Conservation (phyloP, 1,140 invertebrate species). For the Acromyrmex echinatior region DNA sequence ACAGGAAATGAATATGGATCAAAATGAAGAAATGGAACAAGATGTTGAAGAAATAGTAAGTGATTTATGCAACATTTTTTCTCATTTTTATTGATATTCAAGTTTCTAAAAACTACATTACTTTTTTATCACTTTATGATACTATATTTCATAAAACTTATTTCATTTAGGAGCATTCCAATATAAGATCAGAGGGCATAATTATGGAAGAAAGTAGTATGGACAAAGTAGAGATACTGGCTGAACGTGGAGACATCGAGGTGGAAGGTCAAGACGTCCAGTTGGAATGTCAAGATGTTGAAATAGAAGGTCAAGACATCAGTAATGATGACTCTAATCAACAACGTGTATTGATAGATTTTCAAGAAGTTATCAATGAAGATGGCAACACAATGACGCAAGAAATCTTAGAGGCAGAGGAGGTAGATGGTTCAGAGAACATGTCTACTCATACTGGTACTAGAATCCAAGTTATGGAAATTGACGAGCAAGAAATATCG, state of each 20-base stretch:
- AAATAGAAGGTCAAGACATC: slow-evolving; percentile 64
- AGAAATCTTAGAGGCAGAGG: slow-evolving; percentile 74
- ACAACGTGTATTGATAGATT: slow-evolving; percentile 74
- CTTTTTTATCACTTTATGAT: background rate
- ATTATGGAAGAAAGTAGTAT: slow-evolving; percentile 71
- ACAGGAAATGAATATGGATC: slow-evolving; percentile 61
- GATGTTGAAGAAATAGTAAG: slow-evolving; percentile 75
- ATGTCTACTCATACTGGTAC: slow-evolving; percentile 55
- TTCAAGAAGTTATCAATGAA: slow-evolving; percentile 72
- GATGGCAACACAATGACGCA: slow-evolving; percentile 69
- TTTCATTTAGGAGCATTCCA: slow-evolving; percentile 51
- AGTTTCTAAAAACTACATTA: background rate
- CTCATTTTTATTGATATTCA: background rate
- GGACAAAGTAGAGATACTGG: slow-evolving; percentile 71
- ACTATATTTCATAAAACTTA: background rate
- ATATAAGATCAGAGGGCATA: slow-evolving; percentile 59
- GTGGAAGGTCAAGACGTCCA: slow-evolving; percentile 64
- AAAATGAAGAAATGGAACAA: slow-evolving; percentile 67
- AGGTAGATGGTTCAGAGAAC: slow-evolving; percentile 64
- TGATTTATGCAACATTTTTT: slow-evolving; percentile 7
- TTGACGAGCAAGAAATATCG: slow-evolving; percentile 71
- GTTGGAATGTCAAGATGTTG: slow-evolving; percentile 63
- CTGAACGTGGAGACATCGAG: slow-evolving; percentile 48
- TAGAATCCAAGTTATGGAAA: slow-evolving; percentile 72
- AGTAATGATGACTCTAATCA: slow-evolving; percentile 74